These are phyloP conservation scores for Thalassarche chlororhynchos DNA, from an alignment of 2,113 vertebrate genomes.

Conservation along the genomic window DNA sequence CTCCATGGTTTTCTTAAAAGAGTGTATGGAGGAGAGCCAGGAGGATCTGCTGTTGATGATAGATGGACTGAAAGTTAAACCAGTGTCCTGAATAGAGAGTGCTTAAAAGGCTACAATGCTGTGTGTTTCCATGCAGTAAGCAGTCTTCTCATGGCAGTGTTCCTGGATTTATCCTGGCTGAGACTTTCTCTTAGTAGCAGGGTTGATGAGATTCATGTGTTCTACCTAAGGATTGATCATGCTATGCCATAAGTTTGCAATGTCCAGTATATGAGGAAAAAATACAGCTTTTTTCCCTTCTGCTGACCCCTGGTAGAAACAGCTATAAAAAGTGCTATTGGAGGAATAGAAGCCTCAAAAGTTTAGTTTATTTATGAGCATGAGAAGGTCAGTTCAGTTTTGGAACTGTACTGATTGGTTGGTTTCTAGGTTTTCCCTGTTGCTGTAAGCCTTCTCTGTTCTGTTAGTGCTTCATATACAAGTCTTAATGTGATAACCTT, in stretches of 20 bases:
- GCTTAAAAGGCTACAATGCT: background rate
- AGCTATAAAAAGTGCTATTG: background rate
- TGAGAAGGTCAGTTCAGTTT: background rate
- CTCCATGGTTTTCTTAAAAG: background rate
- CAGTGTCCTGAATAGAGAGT: background rate
- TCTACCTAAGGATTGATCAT: background rate
- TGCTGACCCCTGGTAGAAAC: background rate
- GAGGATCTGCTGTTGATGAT: background rate
- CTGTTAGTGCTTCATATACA: background rate
- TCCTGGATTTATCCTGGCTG: background rate
- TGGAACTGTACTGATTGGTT: background rate
- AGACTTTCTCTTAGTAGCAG: background rate
- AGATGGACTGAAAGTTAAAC: background rate
- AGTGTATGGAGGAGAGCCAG: background rate
- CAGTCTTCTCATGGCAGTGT: background rate
- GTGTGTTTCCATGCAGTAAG: background rate
- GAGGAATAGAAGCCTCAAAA: background rate
- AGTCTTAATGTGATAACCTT: slow-evolving; percentile 13
- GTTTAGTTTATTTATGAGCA: background rate
- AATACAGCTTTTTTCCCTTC: background rate
- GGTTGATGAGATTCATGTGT: background rate
- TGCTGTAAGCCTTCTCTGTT: background rate
- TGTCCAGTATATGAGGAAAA: background rate
- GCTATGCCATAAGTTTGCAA: background rate
- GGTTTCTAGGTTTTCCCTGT: background rate